Conservation (phyloP, 2,113 vertebrate species). For the Anarrhichthys ocellatus region DNA sequence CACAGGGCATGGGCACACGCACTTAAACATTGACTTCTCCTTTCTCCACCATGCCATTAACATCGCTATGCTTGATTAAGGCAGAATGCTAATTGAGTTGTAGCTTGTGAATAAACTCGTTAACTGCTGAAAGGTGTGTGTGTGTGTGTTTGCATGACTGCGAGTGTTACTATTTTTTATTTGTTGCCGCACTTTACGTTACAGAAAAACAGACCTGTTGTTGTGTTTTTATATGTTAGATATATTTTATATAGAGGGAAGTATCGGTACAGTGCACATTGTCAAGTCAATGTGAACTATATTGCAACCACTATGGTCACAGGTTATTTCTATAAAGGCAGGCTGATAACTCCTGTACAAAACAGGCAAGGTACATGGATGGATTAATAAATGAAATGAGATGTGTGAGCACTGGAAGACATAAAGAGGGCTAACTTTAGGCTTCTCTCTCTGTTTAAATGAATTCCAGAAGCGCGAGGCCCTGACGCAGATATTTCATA, state of each 20-base stretch:
- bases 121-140: constrained; percentile 44
- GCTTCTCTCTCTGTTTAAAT: background rate
- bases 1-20: constrained; percentile 10
- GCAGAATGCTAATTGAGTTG: constrained; percentile 71
- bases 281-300: background rate
- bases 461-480: background rate
- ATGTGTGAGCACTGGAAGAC: background rate
- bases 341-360: background rate
- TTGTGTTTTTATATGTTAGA: background rate
- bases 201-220: background rate
- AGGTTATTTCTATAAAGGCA: background rate
- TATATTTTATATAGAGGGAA: background rate
- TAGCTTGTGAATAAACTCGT: constrained; percentile 55
- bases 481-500: background rate
- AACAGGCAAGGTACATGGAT: background rate
- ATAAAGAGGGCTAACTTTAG: background rate
- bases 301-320: background rate
- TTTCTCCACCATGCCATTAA: constrained; percentile 57
- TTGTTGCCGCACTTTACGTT: background rate
- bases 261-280: background rate
- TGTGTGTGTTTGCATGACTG: constrained; percentile 27
- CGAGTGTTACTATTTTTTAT: constrained; percentile 24
- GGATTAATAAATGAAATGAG: background rate
- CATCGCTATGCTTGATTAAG: constrained; percentile 67
- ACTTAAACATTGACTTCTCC: constrained; percentile 53